Conservation (phyloP, 2,113 vertebrate species). For the Eidolon helvum region DNA sequence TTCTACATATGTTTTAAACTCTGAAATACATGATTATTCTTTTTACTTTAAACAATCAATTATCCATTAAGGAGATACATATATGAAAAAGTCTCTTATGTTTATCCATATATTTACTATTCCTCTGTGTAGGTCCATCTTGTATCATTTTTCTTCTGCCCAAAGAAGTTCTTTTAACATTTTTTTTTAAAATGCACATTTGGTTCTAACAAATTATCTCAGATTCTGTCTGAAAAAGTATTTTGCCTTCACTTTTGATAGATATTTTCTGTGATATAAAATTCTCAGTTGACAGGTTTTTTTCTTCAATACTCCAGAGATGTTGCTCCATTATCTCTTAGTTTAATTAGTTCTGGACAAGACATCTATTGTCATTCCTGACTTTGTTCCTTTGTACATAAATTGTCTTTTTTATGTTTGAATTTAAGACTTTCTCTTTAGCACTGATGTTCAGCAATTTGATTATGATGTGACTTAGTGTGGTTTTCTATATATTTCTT, state of each 20-base stretch:
- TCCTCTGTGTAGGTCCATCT: neutral
- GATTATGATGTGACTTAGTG: neutral
- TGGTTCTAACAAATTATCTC: neutral
- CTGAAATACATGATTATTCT: neutral
- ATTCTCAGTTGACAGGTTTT: neutral
- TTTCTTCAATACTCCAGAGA: neutral
- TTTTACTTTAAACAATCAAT: slow-evolving; percentile 24
- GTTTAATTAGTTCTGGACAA: neutral
- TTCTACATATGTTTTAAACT: neutral
- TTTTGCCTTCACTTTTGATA: slow-evolving; percentile 28
- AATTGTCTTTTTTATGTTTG: neutral
- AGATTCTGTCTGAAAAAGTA: neutral
- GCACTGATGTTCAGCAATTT: neutral
- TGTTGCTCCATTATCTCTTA: neutral
- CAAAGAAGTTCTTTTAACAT: neutral
- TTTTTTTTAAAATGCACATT: neutral
- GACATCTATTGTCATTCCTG: slow-evolving; percentile 25
- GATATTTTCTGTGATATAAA: neutral
- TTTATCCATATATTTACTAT: neutral
- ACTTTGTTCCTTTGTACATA: neutral
- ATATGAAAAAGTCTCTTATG: neutral
- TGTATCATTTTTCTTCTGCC: neutral
- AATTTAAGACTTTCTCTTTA: slow-evolving; percentile 10
- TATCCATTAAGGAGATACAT: neutral
- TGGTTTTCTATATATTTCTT: neutral